phyloP scores from a whole-genome alignment of 2,888 invertebrate species.

The Folsomia candida region DNA sequence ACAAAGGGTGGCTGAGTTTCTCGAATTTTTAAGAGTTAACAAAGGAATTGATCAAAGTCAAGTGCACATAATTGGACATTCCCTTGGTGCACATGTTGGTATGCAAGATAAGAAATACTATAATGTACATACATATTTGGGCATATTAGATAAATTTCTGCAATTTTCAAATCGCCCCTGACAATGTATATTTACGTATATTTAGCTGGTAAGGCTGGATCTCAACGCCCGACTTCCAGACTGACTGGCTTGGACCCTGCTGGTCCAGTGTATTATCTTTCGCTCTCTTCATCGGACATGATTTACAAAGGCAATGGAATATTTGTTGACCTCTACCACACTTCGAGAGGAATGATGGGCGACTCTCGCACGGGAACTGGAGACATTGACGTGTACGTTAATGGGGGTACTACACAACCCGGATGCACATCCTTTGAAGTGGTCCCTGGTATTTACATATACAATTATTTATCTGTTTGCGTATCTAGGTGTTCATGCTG shows the following conservation, averaged over 20 bases:
- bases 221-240: neutral
- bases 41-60: constrained; percentile 23
- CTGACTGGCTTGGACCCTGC: constrained; percentile 40
- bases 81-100: constrained; percentile 38
- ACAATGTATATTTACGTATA: no score
- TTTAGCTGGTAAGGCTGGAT: neutral
- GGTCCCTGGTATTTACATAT: neutral
- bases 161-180: no score
- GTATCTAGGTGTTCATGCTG: no score
- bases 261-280: constrained; percentile 16
- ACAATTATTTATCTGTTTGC: no score
- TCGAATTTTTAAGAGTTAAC: constrained; percentile 25
- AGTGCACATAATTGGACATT: constrained; percentile 36
- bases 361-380: constrained; percentile 28
- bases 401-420: constrained; percentile 39
- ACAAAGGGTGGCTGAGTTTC: constrained; percentile 34
- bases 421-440: constrained; percentile 3
- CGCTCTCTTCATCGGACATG: constrained; percentile 12
- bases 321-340: constrained; percentile 41
- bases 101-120: constrained; percentile 6
- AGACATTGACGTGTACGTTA: constrained; percentile 34
- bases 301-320: constrained; percentile 28
- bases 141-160: no score
- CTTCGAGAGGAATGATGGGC: constrained; percentile 33
- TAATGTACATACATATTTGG: neutral